Percentiles rank a stretch among this genome's conserved stretches.
phyloP scores from a whole-genome alignment of 1,140 invertebrate genomes.

The Diabrotica undecimpunctata region DNA sequence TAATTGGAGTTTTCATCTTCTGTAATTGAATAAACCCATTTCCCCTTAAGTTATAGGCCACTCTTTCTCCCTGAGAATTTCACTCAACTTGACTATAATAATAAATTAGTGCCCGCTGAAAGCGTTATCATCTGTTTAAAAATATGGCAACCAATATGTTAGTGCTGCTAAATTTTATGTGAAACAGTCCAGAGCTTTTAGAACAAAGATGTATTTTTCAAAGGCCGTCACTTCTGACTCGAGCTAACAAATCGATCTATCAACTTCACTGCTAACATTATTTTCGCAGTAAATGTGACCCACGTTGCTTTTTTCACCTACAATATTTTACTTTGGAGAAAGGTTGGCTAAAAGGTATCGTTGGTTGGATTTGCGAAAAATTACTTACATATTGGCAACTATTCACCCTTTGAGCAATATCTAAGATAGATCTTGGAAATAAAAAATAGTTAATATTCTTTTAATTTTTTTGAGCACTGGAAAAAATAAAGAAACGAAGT shows the following conservation, averaged over 20 bases:
- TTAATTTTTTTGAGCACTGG: too few species aligned
- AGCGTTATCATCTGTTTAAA: constrained; percentile 1
- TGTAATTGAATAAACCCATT: not conserved
- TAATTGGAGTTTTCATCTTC: constrained; percentile 2
- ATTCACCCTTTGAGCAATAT: too few species aligned
- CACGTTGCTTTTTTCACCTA: not conserved
- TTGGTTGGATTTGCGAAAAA: too few species aligned
- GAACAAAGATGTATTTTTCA: constrained; percentile 3
- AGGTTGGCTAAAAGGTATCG: too few species aligned
- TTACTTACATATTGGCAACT: too few species aligned
- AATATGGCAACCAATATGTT: not conserved
- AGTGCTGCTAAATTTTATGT: constrained; percentile 2
- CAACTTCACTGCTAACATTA: not conserved
- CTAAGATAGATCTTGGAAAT: too few species aligned
- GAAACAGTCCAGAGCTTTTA: not conserved
- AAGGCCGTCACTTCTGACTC: not conserved
- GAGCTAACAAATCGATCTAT: not conserved
- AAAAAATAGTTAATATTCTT: too few species aligned
- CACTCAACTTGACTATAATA: not conserved
- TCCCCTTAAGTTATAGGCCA: not conserved
- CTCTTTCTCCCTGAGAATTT: not conserved
- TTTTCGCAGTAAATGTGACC: constrained; percentile 1
- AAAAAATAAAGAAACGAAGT: too few species aligned
- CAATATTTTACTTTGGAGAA: too few species aligned
- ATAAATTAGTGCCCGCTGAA: not conserved